phyloP scores from a whole-genome alignment of 2,113 vertebrate genomes.

The Micromys minutus region DNA sequence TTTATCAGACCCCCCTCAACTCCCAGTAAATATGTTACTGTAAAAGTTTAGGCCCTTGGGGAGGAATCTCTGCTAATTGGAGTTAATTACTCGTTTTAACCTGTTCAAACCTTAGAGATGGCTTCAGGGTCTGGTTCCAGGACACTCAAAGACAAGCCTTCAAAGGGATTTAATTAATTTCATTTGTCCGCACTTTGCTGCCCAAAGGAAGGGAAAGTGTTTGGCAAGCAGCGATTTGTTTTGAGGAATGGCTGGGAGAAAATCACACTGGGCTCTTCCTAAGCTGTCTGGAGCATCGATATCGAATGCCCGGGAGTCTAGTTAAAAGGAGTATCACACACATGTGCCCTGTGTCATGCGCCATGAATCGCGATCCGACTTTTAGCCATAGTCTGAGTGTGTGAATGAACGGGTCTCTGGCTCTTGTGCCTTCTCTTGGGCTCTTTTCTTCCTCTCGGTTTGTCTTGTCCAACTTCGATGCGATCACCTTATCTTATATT shows the following conservation, averaged over 20 bases:
- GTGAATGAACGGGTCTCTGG: not conserved
- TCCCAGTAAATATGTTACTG: not conserved
- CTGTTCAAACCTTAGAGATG: conserved; percentile 18
- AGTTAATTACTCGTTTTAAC: conserved; percentile 51
- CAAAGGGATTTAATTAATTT: conserved; percentile 52
- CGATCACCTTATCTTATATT: not conserved
- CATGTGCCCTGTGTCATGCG: not conserved
- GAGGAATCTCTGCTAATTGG: conserved; percentile 21
- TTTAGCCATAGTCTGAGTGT: too few species aligned
- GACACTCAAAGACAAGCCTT: not conserved
- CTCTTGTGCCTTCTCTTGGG: not conserved
- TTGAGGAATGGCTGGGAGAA: not conserved
- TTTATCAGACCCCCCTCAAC: not conserved
- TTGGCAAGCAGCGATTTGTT: conserved; percentile 9
- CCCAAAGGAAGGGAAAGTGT: not conserved
- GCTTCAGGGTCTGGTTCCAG: not conserved
- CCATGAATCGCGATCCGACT: too few species aligned
- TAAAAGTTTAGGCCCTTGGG: not conserved
- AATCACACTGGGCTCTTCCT: not conserved
- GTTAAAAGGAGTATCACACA: not conserved
- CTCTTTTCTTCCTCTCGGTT: not conserved
- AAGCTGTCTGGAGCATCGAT: not conserved
- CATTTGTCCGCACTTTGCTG: not conserved
- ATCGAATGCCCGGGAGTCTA: not conserved
- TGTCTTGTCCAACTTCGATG: not conserved